These are phyloP conservation scores for Antechinus stuartii DNA, from an alignment of 2,113 vertebrate species.

Conservation along the genomic window DNA sequence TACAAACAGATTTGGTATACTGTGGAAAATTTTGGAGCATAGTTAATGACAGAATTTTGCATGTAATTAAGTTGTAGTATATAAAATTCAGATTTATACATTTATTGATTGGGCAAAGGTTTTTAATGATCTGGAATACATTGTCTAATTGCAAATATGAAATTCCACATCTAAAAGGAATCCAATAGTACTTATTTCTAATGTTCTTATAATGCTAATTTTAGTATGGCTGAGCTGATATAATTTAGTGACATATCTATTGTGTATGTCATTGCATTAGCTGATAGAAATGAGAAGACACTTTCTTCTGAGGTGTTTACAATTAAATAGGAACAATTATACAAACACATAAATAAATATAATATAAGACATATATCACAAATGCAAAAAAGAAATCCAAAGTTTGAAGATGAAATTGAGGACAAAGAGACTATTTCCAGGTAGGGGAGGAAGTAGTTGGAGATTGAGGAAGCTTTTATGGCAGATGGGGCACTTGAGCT, in stretches of 20 bases:
- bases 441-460: background rate
- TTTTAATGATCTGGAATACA: background rate
- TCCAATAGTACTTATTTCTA: background rate
- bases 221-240: background rate
- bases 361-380: background rate
- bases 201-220: background rate
- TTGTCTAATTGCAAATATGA: background rate
- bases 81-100: background rate
- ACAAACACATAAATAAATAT: background rate
- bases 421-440: background rate
- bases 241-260: background rate
- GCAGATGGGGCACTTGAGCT: background rate
- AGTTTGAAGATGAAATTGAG: background rate
- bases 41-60: background rate
- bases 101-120: background rate
- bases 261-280: background rate
- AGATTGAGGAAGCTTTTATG: background rate
- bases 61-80: background rate
- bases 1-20: background rate
- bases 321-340: background rate
- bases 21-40: background rate
- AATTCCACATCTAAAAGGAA: background rate
- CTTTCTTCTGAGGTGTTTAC: background rate
- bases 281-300: background rate
- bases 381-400: background rate